Conservation (phyloP, 2,888 invertebrate genomes). For the Monoplex corrugatus region DNA sequence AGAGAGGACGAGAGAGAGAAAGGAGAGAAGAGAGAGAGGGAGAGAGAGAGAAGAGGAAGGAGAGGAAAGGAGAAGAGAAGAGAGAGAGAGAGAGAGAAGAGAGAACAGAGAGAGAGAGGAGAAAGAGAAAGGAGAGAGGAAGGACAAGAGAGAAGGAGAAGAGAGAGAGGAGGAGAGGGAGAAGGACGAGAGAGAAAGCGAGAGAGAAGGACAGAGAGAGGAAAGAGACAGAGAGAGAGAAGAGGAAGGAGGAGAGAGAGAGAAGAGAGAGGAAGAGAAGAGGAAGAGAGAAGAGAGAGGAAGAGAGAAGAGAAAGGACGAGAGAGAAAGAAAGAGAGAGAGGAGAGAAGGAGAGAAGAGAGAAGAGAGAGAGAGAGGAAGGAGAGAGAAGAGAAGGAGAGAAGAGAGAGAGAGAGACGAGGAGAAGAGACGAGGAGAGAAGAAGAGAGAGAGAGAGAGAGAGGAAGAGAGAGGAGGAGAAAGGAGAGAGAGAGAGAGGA, state of each 20-base stretch:
- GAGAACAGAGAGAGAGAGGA: neutral
- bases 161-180: too few relatives aligned
- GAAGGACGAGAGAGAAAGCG: neutral
- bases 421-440: too few relatives aligned
- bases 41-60: conserved; percentile 11
- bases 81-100: conserved; percentile 12
- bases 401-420: neutral
- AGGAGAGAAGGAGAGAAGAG: neutral
- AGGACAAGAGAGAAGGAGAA: neutral
- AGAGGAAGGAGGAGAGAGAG: neutral
- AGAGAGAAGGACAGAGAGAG: neutral
- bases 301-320: neutral
- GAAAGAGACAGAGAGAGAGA: neutral
- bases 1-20: neutral
- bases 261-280: neutral
- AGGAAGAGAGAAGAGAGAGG: neutral
- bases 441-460: too few relatives aligned
- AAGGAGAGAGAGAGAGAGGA: neutral
- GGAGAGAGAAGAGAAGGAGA: neutral
- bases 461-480: too few relatives aligned
- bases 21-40: conserved; percentile 11
- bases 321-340: neutral
- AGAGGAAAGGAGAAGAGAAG: neutral
- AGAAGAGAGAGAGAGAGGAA: neutral
- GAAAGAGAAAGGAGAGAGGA: neutral